Base-by-base conservation (phyloP, 2,888 invertebrate species). In the Brachyptera putata region DNA sequence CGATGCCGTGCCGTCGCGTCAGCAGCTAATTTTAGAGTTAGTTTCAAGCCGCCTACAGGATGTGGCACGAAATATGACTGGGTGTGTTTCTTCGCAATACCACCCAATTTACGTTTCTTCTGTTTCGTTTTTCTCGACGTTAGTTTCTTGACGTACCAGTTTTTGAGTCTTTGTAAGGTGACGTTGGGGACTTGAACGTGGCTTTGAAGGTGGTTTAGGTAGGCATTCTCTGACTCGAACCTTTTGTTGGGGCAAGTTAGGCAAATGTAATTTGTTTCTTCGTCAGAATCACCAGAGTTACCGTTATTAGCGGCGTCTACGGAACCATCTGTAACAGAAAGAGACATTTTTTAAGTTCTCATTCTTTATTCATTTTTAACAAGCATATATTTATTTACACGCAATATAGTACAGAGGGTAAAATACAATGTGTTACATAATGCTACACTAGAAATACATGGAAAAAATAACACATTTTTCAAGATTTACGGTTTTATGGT, bases 161-260 rank as follows among this genome's bases (percentile, higher is more conserved):
- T 30, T 30, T 30, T 30, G 5, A 62, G 57, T 7, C 53, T 53
- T 24, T 62, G 55, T 26, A 43, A 25, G 25, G 55, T 30, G 2
- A 62, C 30, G 3, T 21, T 11, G 24, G 62, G 60, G 3, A 57
- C 21, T 14, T 60, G 30, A 37, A 64, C 25, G 59, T 64, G 61
- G 11, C 14, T 30, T 16, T 39, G 21, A 24, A 61, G 55, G 60
- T 64, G 64, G 24, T 39, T 24, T 11, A 57, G 30, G 18, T 61
- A 62, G 18, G 57, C 59, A 13, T n/a, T 36, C 3, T 21, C 14
- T 22, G 57, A 30, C 16, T 26, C n/a, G 41, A 59, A 59, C 13
- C 22, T 5, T 30, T 18, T 30, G 21, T 55, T 43, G 18, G 39
- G 16, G 25, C 59, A 59, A 13, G 16, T 14, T n/a, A 50, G 16